Base-by-base conservation (phyloP, 2,888 invertebrate genomes). In the Drosophila antonietae region DNA sequence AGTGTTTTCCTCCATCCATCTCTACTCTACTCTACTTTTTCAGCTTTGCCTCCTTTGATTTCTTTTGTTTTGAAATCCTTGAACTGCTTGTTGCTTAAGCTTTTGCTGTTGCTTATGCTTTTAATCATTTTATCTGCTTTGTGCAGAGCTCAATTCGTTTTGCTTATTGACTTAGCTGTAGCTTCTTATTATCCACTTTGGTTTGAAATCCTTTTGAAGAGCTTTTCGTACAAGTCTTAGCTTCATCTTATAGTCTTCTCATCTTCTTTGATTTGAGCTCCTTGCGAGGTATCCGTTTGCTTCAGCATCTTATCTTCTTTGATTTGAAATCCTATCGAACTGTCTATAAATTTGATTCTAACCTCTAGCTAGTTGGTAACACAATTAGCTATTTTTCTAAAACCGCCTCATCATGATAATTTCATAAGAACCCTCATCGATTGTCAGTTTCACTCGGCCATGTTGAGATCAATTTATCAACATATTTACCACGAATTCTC, bases 401-500 rank as follows among this genome's bases (percentile, higher is more conserved):
- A 15, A 15, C 23, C 15, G 1, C 2, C 46, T 2, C 15, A 15
- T 4, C 28, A 28, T 49, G 28, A 3, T 14, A 33, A 18, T 33
- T 12, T 51, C 12, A 8, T 12, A 14, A 4, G 18, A 18, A 35
- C 14, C 18, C 39, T 15, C 12, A 23, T 31, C 64, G 49, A 41
- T 35, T 64, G 47, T 41, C 20, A 14, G 31, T 10, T 41, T 39
- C 15, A n/a, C n/a, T 39, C 39, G 7, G 15, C n/a, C n/a, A 8
- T 39, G 6, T 43, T 28, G 3, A 8, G 53, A 53, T 53, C 44
- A 15, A 53, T 66, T 53, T 28, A 66, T 53, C 46, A 46, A 15
- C 46, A 47, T 66, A 66, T 46, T 39, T 46, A 23, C 9, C 44
- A 52, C 33, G 20, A 33, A 53, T 66, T 66, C 31, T 66, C 31